phyloP scores from a whole-genome alignment of 2,113 vertebrate species.

The Saccopteryx bilineata region DNA sequence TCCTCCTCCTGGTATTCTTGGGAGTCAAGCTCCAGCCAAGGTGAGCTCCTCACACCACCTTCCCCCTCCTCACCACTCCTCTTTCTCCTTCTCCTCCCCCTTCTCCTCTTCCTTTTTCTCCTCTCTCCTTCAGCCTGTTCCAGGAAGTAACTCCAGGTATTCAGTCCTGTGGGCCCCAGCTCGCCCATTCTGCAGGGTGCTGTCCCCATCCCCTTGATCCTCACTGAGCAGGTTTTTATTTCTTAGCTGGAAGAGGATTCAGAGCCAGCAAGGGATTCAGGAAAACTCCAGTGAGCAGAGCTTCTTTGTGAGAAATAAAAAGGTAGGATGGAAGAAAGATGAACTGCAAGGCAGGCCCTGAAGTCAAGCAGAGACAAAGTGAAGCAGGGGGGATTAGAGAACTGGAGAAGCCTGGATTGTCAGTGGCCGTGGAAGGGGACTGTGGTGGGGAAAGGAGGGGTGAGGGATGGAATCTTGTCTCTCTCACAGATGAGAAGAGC shows the following conservation, averaged over 20 bases:
- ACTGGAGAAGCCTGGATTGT: neutral
- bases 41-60: constrained; percentile 87
- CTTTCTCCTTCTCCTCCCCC: neutral
- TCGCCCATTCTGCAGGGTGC: fast-evolving
- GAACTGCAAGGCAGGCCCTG: constrained; percentile 87
- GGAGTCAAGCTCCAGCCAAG: constrained; percentile 52
- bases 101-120: neutral
- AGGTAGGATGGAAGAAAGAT: constrained; percentile 89
- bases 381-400: no score
- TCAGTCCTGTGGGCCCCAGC: neutral
- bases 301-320: constrained; percentile 93
- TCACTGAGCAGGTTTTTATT: neutral
- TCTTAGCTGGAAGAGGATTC: constrained; percentile 74
- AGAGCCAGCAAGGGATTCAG: constrained; percentile 64
- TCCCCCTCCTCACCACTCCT: constrained; percentile 45
- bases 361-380: constrained; percentile 86
- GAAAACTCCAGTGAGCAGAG: constrained; percentile 89
- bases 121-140: constrained; percentile 66
- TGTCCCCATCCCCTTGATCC: neutral
- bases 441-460: fast-evolving
- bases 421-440: neutral
- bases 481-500: constrained; percentile 59
- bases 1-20: neutral
- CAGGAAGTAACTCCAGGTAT: fast-evolving
- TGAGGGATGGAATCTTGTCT: neutral